Conservation (phyloP, 2,888 invertebrate species). For the Eulithis testata region DNA sequence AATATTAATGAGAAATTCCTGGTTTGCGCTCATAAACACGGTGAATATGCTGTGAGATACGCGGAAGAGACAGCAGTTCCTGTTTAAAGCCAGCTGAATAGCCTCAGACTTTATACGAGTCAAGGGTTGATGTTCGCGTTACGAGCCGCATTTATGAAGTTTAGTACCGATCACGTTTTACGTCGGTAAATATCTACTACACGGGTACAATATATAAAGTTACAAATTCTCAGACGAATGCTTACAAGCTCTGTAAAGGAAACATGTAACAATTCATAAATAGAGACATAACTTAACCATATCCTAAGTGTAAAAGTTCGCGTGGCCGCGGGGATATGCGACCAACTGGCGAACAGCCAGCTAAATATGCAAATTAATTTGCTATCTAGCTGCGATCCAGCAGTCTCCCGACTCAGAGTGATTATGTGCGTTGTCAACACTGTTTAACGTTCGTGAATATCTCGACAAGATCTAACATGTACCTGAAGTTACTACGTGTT, state of each 20-base stretch:
- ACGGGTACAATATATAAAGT: background rate
- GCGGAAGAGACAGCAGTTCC: conserved; percentile 28
- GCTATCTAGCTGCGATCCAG: conserved; percentile 63
- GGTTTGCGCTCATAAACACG: conserved; percentile 12
- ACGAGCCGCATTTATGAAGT: conserved; percentile 26
- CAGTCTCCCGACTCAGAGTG: conserved; percentile 47
- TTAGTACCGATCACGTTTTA: conserved; percentile 6
- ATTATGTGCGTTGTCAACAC: conserved; percentile 60
- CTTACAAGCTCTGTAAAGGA: background rate
- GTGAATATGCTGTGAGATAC: conserved; percentile 15
- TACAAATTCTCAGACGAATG: background rate
- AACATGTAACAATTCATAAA: conserved; percentile 16
- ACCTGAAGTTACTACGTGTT: conserved; percentile 21
- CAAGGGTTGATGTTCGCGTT: conserved; percentile 33
- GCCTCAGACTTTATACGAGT: conserved; percentile 4
- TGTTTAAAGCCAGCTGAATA: conserved; percentile 13
- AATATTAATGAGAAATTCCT: conserved; percentile 11
- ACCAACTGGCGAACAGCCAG: conserved; percentile 69
- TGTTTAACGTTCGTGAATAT: conserved; percentile 45
- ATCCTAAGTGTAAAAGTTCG: conserved; percentile 47
- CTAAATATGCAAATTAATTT: conserved; percentile 73
- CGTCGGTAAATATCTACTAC: background rate
- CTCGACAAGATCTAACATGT: conserved; percentile 33
- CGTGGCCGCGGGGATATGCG: conserved; percentile 50
- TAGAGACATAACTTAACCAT: conserved; percentile 46